Evolutionary conservation across 2,888 invertebrate genomes (phyloP), one percentile per base, ranked within the genome.

Genomic region (Trilocha varians): DNA sequence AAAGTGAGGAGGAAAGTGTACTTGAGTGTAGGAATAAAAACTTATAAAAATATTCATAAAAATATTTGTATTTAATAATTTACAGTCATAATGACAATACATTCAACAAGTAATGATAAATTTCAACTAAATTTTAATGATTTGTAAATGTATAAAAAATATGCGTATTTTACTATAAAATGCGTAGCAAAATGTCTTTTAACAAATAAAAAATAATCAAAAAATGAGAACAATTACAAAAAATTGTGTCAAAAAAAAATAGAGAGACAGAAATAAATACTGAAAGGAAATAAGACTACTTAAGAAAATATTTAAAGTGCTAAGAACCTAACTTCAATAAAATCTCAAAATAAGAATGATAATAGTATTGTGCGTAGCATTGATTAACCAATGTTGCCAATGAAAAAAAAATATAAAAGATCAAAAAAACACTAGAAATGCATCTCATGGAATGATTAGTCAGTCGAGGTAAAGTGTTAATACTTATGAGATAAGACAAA

Each of bases 401-500:
- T n/a, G n/a, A n/a, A n/a, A n/a, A n/a, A n/a, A n/a, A n/a, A n/a
- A n/a, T n/a, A n/a, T n/a, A n/a, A n/a, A n/a, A n/a, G n/a, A n/a
- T n/a, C n/a, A n/a, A n/a, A n/a, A 25, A 25, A 25, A 25, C 11
- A 25, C 11, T 25, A 25, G 11, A 3, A 25, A 6, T 25, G 6
- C 25, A 25, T 25, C 25, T 6, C 11, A 39, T 37, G 61, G 62
- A 67, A 66, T 65, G 59, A 45, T 25, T 50, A 53, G 34, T 62
- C 59, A 63, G 59, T 64, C 59, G 34, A 40, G 42, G 40, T 34
- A 37, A 25, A 15, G 16, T 13, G 8, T 2, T 6, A 25, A 25
- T 9, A 2, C 6, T 11, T 25, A 3, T 25, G 11, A 25, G 11
- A 25, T 25, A 25, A 25, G 16, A n/a, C 34, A 39, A 32, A 15